phyloP scores from a whole-genome alignment of 1,140 invertebrate species.

The Papilio polyxenes region DNA sequence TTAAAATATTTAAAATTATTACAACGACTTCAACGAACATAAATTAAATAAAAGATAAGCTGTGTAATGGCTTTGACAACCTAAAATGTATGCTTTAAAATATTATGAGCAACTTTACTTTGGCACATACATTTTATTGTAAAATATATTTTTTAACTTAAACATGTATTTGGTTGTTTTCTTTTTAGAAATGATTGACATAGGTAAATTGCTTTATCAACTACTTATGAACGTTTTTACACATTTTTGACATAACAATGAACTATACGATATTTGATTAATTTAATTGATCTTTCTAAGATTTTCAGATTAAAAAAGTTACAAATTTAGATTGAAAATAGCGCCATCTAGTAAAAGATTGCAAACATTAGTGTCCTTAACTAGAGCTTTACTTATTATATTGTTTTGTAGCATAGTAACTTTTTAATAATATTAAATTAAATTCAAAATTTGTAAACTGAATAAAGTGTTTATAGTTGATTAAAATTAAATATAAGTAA shows the following conservation, averaged over 20 bases:
- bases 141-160: constrained; percentile 30
- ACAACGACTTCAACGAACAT: neutral
- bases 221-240: neutral
- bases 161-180: neutral
- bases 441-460: no score
- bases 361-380: neutral
- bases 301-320: no score
- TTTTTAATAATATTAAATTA: no score
- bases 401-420: neutral
- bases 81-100: neutral
- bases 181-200: neutral
- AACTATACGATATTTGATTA: no score
- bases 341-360: neutral
- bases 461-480: neutral
- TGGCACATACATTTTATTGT: constrained; percentile 59
- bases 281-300: no score
- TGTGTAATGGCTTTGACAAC: no score
- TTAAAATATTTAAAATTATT: neutral
- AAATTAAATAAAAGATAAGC: neutral
- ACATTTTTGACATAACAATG: neutral
- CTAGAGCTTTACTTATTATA: neutral
- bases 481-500: neutral
- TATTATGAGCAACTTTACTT: constrained; percentile 53
- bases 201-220: neutral
- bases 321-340: neutral